phyloP scores from a whole-genome alignment of 2,797 vertebrate genomes.

The Melopsittacus undulatus region DNA sequence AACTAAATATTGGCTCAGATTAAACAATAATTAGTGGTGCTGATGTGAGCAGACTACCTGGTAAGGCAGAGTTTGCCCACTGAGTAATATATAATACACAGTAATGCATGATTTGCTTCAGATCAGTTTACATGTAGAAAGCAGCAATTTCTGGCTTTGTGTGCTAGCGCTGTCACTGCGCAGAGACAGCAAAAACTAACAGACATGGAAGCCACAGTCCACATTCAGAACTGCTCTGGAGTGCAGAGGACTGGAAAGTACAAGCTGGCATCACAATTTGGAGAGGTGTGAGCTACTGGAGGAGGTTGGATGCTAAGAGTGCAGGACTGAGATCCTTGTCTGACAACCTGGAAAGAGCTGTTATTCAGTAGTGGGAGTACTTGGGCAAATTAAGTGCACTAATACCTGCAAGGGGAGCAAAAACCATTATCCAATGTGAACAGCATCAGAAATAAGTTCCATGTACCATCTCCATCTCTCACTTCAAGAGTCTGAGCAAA shows the following conservation, averaged over 20 bases:
- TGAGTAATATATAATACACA: not conserved
- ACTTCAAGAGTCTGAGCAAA: not conserved
- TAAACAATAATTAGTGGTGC: not conserved
- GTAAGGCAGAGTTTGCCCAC: not conserved
- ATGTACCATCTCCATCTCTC: not conserved
- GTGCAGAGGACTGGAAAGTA: not conserved
- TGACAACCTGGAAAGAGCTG: not conserved
- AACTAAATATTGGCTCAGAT: not conserved
- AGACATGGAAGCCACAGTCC: not conserved
- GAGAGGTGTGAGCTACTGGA: not conserved
- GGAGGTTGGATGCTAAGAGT: not conserved
- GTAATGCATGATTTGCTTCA: not conserved
- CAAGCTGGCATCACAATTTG: not conserved
- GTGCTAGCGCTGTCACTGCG: not conserved
- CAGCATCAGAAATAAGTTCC: not conserved
- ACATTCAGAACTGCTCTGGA: not conserved
- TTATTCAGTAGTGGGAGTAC: not conserved
- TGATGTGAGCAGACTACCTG: not conserved
- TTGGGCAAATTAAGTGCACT: not conserved
- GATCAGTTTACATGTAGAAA: not conserved
- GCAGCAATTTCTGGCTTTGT: not conserved
- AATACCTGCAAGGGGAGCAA: not conserved
- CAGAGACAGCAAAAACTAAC: not conserved
- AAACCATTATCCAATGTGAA: not conserved
- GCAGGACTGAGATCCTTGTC: not conserved